Percentiles rank a stretch among this genome's conserved stretches.
Conservation (phyloP, 2,888 invertebrate genomes). For the Brachypterus glaber region DNA sequence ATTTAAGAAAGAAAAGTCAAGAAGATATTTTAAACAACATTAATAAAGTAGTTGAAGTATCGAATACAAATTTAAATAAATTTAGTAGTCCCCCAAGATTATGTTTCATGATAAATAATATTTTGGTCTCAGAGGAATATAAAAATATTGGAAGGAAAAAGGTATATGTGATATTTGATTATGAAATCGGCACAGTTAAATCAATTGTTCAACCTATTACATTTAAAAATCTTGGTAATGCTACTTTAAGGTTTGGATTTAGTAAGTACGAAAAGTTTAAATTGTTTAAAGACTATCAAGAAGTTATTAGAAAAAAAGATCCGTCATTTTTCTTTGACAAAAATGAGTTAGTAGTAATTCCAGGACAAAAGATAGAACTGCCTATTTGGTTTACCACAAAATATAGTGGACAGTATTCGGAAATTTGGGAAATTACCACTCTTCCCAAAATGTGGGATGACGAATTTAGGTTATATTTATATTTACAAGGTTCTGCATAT, state of each 20-base stretch:
- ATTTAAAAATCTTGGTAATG: slow-evolving; percentile 26
- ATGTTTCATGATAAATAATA: slow-evolving; percentile 17
- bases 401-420: slow-evolving; percentile 18
- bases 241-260: slow-evolving; percentile 25
- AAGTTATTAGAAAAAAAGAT: slow-evolving; percentile 8
- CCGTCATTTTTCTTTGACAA: slow-evolving; percentile 50
- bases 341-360: slow-evolving; percentile 45
- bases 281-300: slow-evolving; percentile 20
- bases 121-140: slow-evolving; percentile 6
- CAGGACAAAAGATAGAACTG: slow-evolving; percentile 42
- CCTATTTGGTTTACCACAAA: slow-evolving; percentile 42
- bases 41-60: too few relatives aligned
- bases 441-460: slow-evolving; percentile 19
- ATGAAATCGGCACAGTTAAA: slow-evolving; percentile 14
- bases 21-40: too few relatives aligned
- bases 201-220: slow-evolving; percentile 17
- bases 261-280: slow-evolving; percentile 33
- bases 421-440: slow-evolving; percentile 23
- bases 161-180: slow-evolving; percentile 23
- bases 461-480: slow-evolving; percentile 16
- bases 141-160: slow-evolving; percentile 4
- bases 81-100: too few relatives aligned
- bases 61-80: too few relatives aligned
- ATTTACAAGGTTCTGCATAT: slow-evolving; percentile 18
- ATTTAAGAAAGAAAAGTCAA: too few relatives aligned